phyloP scores from a whole-genome alignment of 2,113 vertebrate genomes.

The Bubalus kerabau region DNA sequence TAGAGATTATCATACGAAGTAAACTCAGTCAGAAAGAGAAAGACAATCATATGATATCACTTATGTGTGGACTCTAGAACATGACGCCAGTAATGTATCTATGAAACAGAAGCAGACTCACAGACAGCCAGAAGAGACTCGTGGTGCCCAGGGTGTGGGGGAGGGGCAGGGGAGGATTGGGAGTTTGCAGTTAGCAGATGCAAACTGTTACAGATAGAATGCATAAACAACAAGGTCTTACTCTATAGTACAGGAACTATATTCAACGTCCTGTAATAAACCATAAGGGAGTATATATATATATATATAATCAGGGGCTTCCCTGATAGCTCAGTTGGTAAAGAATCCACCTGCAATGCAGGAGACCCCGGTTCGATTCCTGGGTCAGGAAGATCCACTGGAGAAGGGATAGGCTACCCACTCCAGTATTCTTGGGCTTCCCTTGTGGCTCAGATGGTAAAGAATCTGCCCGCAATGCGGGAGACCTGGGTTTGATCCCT shows the following conservation, averaged over 20 bases:
- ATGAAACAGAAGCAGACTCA: not conserved
- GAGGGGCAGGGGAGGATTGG: not conserved
- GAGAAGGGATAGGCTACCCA: not conserved
- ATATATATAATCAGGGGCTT: not conserved
- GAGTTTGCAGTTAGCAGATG: not conserved
- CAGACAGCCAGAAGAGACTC: not conserved
- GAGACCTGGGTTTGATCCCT: not conserved
- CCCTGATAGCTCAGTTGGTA: not conserved
- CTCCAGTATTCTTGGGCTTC: not conserved
- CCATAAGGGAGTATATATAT: not conserved
- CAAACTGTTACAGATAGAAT: not conserved
- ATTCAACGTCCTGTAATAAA: not conserved
- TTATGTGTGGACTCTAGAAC: not conserved
- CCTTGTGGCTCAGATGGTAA: not conserved
- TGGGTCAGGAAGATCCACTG: not conserved
- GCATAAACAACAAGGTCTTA: not conserved
- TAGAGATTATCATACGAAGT: not conserved
- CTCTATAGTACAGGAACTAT: not conserved
- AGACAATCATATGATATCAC: not conserved
- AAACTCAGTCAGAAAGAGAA: not conserved
- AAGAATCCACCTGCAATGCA: not conserved
- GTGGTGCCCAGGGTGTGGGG: not conserved
- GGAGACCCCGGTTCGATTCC: fast-evolving
- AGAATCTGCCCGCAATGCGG: not conserved
- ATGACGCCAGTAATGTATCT: not conserved